Evolutionary conservation across 2,113 vertebrate genomes (phyloP).

Genomic region (Callorhinus ursinus): DNA sequence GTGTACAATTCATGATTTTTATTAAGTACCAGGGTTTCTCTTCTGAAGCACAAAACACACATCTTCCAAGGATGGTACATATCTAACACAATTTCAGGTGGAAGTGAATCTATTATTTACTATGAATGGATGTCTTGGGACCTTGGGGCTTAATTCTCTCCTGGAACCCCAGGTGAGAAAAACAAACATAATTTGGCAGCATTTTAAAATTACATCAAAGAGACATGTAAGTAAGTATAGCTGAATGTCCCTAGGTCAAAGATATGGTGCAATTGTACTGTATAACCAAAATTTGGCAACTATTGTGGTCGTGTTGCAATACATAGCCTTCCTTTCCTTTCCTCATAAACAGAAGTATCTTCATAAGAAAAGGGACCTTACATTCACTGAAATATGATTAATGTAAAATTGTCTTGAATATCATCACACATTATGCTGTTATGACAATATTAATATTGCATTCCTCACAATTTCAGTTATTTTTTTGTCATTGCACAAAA

Average conservation of each 20-base stretch:
- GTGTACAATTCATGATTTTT: neutral
- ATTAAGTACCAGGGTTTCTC: neutral
- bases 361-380: constrained; percentile 13
- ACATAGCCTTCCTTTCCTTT: constrained; percentile 36
- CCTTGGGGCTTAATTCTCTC: neutral
- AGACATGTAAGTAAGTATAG: neutral
- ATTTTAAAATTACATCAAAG: constrained; percentile 29
- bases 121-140: neutral
- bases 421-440: neutral
- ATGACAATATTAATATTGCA: neutral
- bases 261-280: neutral
- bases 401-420: neutral
- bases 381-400: neutral
- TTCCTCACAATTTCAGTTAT: neutral
- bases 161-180: neutral
- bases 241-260: neutral
- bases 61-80: neutral
- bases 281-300: constrained; percentile 53
- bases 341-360: constrained; percentile 22
- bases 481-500: neutral
- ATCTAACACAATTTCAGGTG: neutral
- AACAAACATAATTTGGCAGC: neutral
- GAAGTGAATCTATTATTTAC: neutral
- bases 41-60: constrained; percentile 12
- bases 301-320: constrained; percentile 39